Evolutionary conservation across 2,888 invertebrate genomes (phyloP).

Genomic region (Drosophila helvetica): DNA sequence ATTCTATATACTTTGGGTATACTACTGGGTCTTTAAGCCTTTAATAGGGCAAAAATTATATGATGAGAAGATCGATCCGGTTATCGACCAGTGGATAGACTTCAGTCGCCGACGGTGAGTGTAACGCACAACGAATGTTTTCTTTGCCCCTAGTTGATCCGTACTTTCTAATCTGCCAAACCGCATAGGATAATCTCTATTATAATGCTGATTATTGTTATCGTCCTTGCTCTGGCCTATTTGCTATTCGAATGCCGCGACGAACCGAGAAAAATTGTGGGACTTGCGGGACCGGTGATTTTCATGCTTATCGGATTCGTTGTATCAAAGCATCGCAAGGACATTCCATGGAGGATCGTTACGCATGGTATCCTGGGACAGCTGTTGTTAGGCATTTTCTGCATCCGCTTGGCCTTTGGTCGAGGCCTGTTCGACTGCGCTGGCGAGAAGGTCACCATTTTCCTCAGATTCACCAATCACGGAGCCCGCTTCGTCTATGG

Average conservation of each 20-base stretch:
- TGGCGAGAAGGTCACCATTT: constrained; percentile 30
- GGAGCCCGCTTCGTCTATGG: constrained; percentile 95
- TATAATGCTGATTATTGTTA: constrained; percentile 14
- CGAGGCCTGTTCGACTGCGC: constrained; percentile 35
- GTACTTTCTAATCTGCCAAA: not conserved
- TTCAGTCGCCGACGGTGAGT: constrained; percentile 50
- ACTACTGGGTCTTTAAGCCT: constrained; percentile 54
- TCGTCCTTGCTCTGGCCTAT: not conserved
- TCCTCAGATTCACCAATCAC: constrained; percentile 89
- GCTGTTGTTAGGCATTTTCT: constrained; percentile 92
- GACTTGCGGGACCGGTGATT: constrained; percentile 23
- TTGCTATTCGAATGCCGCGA: constrained; percentile 21
- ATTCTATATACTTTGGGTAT: constrained; percentile 50
- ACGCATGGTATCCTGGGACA: constrained; percentile 91
- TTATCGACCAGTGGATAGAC: constrained; percentile 41
- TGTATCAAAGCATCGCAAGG: constrained; percentile 86
- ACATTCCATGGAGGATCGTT: constrained; percentile 91
- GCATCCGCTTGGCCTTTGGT: constrained; percentile 89
- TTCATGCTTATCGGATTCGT: constrained; percentile 85
- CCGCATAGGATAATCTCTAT: constrained; percentile 29
- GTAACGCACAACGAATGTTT: not conserved
- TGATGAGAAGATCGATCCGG: constrained; percentile 29
- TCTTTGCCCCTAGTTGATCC: not conserved
- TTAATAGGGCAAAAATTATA: constrained; percentile 37
- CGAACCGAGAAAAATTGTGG: constrained; percentile 14